Percentiles rank a stretch among this genome's conserved stretches.
Evolutionary conservation across 2,797 vertebrate genomes (phyloP).

Genomic region (Diplodus sargus): DNA sequence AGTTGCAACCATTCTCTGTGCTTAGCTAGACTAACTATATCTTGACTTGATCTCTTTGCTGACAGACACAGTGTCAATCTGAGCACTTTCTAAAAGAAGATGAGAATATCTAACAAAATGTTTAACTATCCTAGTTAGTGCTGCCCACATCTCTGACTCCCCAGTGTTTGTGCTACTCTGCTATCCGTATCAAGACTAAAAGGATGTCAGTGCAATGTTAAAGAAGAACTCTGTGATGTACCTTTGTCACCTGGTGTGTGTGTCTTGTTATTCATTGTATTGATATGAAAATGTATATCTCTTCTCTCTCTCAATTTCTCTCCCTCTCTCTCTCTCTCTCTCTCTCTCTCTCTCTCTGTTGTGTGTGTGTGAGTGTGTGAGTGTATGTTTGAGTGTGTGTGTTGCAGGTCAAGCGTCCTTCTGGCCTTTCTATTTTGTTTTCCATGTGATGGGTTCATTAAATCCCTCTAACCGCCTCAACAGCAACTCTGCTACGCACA

Average conservation of each 20-base stretch:
- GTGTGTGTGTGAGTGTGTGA: constrained; percentile 33
- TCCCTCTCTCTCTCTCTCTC: constrained; percentile 4
- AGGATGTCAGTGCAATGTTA: neutral
- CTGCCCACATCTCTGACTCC: neutral
- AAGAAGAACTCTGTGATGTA: constrained; percentile 8
- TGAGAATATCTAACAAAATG: neutral
- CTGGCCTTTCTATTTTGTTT: constrained; percentile 88
- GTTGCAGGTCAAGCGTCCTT: constrained; percentile 87
- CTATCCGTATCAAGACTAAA: neutral
- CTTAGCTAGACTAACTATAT: neutral
- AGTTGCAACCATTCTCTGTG: neutral
- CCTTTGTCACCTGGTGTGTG: neutral
- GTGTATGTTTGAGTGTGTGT: constrained; percentile 21
- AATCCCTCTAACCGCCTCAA: constrained; percentile 57
- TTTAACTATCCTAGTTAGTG: neutral
- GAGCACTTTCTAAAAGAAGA: neutral
- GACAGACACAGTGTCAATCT: neutral
- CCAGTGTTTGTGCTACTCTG: neutral
- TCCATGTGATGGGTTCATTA: constrained; percentile 93
- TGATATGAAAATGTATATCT: constrained; percentile 30
- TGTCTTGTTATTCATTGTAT: constrained; percentile 5
- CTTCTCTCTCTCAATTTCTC: neutral
- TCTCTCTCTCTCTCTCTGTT: too few species aligned
- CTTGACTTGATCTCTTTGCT: neutral
- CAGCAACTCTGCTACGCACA: neutral